Evolutionary conservation across 2,113 vertebrate species (phyloP).

Genomic region (Megaceryle maxima): DNA sequence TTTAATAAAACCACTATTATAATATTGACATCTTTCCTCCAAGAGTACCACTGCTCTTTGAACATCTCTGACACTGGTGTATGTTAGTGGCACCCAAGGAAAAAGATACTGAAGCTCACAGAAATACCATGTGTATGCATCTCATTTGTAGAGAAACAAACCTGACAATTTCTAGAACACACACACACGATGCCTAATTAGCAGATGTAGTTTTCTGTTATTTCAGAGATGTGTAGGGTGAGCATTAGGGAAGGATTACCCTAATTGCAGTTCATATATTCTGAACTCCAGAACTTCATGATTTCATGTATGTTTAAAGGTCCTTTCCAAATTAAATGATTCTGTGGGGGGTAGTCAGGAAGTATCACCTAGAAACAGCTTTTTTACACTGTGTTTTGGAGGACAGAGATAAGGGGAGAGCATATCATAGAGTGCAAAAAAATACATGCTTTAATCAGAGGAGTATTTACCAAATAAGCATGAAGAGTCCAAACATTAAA

Average conservation of each 20-base stretch:
- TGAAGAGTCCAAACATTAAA: not conserved
- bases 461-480: not conserved
- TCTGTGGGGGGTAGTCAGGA: not conserved
- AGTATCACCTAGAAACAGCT: not conserved
- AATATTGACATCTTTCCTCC: not conserved
- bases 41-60: not conserved
- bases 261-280: not conserved
- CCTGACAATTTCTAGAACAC: not conserved
- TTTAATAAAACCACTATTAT: not conserved
- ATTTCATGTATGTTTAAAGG: not conserved
- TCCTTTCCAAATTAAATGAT: not conserved
- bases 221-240: not conserved
- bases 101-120: not conserved
- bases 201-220: not conserved
- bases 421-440: not conserved
- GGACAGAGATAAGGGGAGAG: not conserved
- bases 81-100: not conserved
- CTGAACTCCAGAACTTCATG: not conserved
- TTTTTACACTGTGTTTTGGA: not conserved
- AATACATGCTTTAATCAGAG: not conserved
- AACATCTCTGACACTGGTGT: not conserved
- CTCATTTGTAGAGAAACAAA: not conserved
- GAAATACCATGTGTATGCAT: not conserved
- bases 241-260: not conserved
- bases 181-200: not conserved